Base-by-base conservation (phyloP, 1,140 invertebrate species). In the Gryon sp. region DNA sequence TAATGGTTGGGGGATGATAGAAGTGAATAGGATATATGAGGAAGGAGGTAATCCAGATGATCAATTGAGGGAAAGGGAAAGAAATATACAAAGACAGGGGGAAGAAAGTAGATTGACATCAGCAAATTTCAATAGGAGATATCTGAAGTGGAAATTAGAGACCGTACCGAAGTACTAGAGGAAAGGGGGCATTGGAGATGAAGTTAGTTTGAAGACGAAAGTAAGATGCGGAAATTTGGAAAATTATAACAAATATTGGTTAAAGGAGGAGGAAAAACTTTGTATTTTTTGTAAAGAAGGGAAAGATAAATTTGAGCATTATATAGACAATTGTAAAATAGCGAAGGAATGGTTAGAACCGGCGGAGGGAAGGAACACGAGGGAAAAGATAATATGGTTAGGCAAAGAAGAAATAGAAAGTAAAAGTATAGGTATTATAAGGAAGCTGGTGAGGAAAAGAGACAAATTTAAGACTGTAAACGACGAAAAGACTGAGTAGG, bases 181-280 rank as follows among this genome's bases (percentile, higher is more conserved):
- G 8, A n/a, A 28, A 40, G 11, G 14, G 8, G 11, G 22, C 6
- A 24, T 5, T 11, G 38, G 53, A 16, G 26, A 45, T n/a, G 18
- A 20, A 5, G 9, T 20, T 1, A 46, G 18, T 22, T 9, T 60
- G 7, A 46, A 11, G 22, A 16, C 48, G 6, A 34, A 9, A 14
- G 6, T 34, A 12, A 19, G 48, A 11, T 52, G 28, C 15, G 48
- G 30, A 3, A 52, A 52, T 20, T 22, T 60, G 4, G 55, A 45
- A 36, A 24, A 46, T 24, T 32, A 24, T 36, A 60, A 34, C 6
- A 46, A 46, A 24, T 46, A 48, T 62, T 46, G 22, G 57, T n/a
- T n/a, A n/a, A n/a, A n/a, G n/a, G n/a, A 36, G 14, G 28, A 18
- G 30, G 2, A 60, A 41, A 9, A 19, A 12, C 22, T 60, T 28